Conservation (phyloP, 2,888 invertebrate species). For the Coenonympha glycerion region DNA sequence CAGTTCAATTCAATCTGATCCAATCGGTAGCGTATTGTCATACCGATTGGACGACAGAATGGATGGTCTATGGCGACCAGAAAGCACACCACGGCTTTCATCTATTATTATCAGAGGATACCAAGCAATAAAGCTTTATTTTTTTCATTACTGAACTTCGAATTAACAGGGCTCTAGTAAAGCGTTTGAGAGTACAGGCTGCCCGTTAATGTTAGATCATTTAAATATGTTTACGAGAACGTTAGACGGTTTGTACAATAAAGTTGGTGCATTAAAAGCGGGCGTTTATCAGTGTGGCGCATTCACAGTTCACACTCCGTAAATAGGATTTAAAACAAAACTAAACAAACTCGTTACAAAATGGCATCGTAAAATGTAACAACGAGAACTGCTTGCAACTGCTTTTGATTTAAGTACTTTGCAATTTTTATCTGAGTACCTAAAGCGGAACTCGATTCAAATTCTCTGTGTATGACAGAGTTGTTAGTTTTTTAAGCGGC, state of each 20-base stretch:
- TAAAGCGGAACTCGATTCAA: constrained; percentile 24
- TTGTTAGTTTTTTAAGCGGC: constrained; percentile 3
- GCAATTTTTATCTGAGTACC: constrained; percentile 42
- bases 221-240: constrained; percentile 26
- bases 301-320: constrained; percentile 30
- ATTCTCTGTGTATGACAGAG: constrained; percentile 13
- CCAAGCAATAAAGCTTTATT: neutral
- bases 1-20: too few species aligned
- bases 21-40: too few species aligned
- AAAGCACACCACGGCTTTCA: too few species aligned
- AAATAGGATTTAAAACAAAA: constrained; percentile 42
- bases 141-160: constrained; percentile 4
- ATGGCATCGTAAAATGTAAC: constrained; percentile 38
- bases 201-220: constrained; percentile 21
- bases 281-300: constrained; percentile 28
- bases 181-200: constrained; percentile 11
- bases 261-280: constrained; percentile 26
- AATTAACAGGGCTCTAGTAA: constrained; percentile 9
- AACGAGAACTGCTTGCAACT: constrained; percentile 32
- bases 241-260: constrained; percentile 26
- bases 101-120: too few species aligned
- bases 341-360: constrained; percentile 37
- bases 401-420: constrained; percentile 45
- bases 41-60: too few species aligned
- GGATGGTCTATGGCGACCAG: too few species aligned